Conservation (phyloP, 2,888 invertebrate species). For the Trissoscelio sp. region DNA sequence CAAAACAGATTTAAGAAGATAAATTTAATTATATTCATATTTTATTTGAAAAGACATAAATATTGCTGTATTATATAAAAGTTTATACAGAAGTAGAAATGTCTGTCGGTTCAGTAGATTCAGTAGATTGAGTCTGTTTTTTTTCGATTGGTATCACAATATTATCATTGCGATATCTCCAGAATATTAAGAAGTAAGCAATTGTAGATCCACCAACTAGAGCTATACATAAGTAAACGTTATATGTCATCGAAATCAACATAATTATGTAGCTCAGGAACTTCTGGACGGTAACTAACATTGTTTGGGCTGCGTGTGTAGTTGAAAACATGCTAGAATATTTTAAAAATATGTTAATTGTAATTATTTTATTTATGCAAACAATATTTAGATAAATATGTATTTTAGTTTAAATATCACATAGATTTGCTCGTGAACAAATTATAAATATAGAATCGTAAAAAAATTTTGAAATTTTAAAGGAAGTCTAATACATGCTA, state of each 20-base stretch:
- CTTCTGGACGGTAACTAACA: constrained; percentile 81
- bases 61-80: no score
- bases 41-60: no score
- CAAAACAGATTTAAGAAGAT: no score
- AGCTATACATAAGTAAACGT: constrained; percentile 86
- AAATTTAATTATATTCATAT: no score
- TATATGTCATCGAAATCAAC: constrained; percentile 88
- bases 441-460: no score
- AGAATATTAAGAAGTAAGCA: constrained; percentile 83
- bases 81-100: constrained; percentile 8
- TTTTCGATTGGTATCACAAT: constrained; percentile 5
- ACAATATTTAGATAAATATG: no score
- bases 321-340: constrained; percentile 76
- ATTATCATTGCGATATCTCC: constrained; percentile 69
- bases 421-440: no score
- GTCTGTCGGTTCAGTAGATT: constrained; percentile 7
- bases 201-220: constrained; percentile 85
- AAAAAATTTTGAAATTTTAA: no score
- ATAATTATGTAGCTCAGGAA: constrained; percentile 86
- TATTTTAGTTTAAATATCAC: no score
- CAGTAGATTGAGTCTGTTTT: no score
- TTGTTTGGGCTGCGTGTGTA: constrained; percentile 77
- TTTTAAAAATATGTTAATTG: background rate
- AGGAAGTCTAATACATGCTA: no score
- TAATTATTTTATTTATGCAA: no score